Evolutionary conservation across 2,888 invertebrate genomes (phyloP), one percentile per base, ranked within the genome.

Genomic region (Agrotis puta): DNA sequence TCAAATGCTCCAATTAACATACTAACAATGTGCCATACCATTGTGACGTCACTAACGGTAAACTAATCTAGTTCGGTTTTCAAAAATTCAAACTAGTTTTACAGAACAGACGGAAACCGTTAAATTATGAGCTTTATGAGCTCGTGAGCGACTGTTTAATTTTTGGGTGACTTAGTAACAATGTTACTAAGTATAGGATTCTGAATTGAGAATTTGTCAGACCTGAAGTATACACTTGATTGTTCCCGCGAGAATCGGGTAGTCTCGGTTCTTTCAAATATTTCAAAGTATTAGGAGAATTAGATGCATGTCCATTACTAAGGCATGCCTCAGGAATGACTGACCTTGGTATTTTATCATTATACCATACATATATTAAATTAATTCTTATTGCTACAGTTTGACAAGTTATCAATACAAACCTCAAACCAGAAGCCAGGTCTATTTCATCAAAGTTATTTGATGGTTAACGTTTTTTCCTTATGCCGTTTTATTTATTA

Each of bases 21-120:
- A 27, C 22, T 68, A 79, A 72, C 68, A 63, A 64, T 65, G 85
- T 84, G 84, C 78, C 48, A 71, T 85, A 85, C 86, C 53, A 57
- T 33, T 54, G 56, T 82, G 74, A 84, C 81, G 86, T 82, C 82
- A 75, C 74, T 82, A 85, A 84, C 85, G 79, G 85, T 77, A 82
- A 33, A 20, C 5, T 13, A 67, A 73, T 70, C 75, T 73, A 74
- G 78, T 74, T 84, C 64, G 53, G 58, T 67, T 79, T 79, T 70
- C 69, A 66, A 73, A 73, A 74, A 68, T 56, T 69, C 51, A 71
- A 63, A 71, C 62, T 79, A 54, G 63, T 59, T 27, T 62, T 70
- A 56, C 61, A 73, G 54, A 81, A 54, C 20, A 66, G 13, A 56
- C 20, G 57, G 54, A 33, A 45, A 84, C 83, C 71, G 84, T 83